Percentiles rank a stretch among this genome's conserved stretches.
Conservation (phyloP, 2,113 vertebrate species). For the Poicephalus meyeri region DNA sequence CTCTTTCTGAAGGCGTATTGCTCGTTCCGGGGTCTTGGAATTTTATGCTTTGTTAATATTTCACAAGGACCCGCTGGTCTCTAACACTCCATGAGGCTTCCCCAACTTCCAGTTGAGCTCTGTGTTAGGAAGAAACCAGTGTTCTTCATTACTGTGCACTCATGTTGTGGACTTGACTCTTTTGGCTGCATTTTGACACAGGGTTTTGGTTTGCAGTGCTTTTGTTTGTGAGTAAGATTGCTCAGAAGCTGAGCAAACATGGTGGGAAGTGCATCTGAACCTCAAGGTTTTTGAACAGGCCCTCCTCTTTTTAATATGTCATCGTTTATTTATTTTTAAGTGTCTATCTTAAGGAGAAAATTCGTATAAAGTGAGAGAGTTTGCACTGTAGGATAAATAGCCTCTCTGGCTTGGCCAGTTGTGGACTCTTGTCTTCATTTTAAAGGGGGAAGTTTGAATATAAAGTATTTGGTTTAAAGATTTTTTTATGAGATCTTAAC, state of each 20-base stretch:
- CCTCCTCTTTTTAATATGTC: not conserved
- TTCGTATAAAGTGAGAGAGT: not conserved
- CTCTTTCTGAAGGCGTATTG: not conserved
- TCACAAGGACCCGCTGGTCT: conserved; percentile 14
- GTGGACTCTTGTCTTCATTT: conserved; percentile 34
- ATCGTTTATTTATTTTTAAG: not conserved
- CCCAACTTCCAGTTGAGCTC: conserved; percentile 18
- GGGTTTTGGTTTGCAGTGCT: not conserved
- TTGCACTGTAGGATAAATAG: conserved; percentile 25
- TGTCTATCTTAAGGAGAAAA: not conserved
- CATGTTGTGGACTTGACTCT: not conserved
- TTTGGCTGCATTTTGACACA: not conserved
- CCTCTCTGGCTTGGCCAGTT: not conserved
- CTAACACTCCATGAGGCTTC: not conserved
- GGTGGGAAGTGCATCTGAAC: not conserved
- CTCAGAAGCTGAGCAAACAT: not conserved
- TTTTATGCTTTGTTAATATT: conserved; percentile 38
- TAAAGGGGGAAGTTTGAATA: conserved; percentile 41
- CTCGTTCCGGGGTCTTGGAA: not conserved
- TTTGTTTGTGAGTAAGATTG: not conserved
- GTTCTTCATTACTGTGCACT: conserved; percentile 26
- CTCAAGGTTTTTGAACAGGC: not conserved
- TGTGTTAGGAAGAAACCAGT: conserved; percentile 4
- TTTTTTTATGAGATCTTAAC: conserved; percentile 59
- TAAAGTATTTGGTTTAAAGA: conserved; percentile 50